These are phyloP conservation scores for Didymodactylos carnosus DNA, from an alignment of 2,888 invertebrate species.

Conservation along the genomic window DNA sequence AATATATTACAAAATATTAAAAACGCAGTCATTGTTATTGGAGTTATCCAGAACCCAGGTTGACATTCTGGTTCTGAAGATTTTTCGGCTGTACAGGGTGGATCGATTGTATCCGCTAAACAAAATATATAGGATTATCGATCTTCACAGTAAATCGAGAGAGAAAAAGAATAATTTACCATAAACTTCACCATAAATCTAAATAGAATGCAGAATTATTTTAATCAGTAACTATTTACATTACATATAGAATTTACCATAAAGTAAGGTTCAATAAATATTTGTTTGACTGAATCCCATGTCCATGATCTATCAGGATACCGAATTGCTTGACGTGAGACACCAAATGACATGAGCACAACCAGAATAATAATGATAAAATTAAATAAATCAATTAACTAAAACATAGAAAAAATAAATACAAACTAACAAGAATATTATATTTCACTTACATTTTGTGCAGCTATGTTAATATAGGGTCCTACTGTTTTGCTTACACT, in stretches of 20 bases:
- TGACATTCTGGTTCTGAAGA: slow-evolving; percentile 19
- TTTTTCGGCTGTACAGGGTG: slow-evolving; percentile 50
- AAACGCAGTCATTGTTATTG: slow-evolving; percentile 80
- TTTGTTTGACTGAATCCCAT: slow-evolving; percentile 71
- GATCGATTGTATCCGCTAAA: slow-evolving; percentile 8
- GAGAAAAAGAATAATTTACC: no score
- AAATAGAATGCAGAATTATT: neutral
- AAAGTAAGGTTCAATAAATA: slow-evolving; percentile 86
- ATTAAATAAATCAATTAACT: slow-evolving; percentile 69
- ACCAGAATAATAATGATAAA: slow-evolving; percentile 84
- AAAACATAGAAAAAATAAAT: slow-evolving; percentile 9
- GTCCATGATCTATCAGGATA: slow-evolving; percentile 67
- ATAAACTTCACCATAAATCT: slow-evolving; percentile 81
- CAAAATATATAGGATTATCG: no score
- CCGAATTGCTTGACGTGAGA: slow-evolving; percentile 76
- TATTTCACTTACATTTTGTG: slow-evolving; percentile 71
- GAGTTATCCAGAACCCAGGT: slow-evolving; percentile 60
- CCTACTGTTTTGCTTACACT: slow-evolving; percentile 45
- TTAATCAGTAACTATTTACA: neutral
- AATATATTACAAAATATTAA: slow-evolving; percentile 87
- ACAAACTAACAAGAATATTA: no score
- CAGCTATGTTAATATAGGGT: slow-evolving; percentile 96
- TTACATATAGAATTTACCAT: slow-evolving; percentile 44
- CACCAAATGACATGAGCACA: slow-evolving; percentile 87
- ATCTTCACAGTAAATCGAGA: no score